These are phyloP conservation scores for Equus przewalskii DNA, from an alignment of 2,113 vertebrate species.

Conservation along the genomic window DNA sequence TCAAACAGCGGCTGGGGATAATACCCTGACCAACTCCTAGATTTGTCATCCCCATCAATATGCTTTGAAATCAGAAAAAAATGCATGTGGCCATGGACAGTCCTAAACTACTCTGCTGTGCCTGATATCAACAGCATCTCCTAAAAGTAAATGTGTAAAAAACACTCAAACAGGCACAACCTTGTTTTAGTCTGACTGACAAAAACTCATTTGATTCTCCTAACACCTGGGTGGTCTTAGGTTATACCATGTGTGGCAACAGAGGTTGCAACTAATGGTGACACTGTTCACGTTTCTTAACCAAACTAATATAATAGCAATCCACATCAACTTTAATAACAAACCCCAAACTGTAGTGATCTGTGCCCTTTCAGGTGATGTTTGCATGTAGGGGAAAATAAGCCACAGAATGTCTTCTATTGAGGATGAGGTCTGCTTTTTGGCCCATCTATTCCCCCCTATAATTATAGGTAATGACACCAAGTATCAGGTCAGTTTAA, in stretches of 20 bases:
- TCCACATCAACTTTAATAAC: background rate
- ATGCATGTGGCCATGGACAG: background rate
- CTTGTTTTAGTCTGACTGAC: background rate
- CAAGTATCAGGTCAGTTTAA: conserved; percentile 9
- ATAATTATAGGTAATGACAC: background rate
- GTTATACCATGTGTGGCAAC: background rate
- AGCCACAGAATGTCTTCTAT: background rate
- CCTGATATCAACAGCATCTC: background rate
- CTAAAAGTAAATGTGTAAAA: background rate
- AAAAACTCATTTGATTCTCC: background rate
- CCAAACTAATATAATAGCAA: background rate
- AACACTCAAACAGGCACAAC: background rate
- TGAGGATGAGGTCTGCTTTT: background rate
- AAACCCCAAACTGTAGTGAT: background rate
- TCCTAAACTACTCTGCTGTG: background rate
- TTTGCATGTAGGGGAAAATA: background rate
- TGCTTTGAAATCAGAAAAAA: background rate
- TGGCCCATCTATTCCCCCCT: background rate
- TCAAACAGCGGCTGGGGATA: background rate
- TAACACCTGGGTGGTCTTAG: background rate
- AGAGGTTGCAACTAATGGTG: background rate
- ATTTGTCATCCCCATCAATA: background rate
- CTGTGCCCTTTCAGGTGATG: background rate
- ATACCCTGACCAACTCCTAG: background rate
- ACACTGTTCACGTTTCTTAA: background rate